Evolutionary conservation across 2,888 invertebrate species (phyloP).

Genomic region (Drosophila emarginata): DNA sequence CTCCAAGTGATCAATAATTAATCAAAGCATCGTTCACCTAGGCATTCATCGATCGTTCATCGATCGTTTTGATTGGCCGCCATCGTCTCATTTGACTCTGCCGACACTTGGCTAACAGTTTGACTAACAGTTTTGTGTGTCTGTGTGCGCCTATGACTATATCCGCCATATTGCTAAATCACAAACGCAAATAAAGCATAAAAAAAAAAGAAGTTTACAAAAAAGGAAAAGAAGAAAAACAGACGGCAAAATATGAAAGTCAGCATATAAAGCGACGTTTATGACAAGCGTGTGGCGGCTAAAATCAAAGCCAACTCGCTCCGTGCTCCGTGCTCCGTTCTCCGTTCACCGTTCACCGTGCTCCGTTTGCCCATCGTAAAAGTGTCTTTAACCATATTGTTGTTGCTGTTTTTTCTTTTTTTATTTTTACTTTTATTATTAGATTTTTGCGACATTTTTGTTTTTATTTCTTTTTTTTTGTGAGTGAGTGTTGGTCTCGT

Average conservation of each 20-base stretch:
- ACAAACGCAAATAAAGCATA: slow-evolving; percentile 72
- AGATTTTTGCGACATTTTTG: slow-evolving; percentile 71
- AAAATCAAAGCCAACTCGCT: slow-evolving; percentile 67
- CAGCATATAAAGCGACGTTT: slow-evolving; percentile 45
- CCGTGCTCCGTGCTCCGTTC: slow-evolving; percentile 14
- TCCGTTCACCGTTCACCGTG: slow-evolving; percentile 10
- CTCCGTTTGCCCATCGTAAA: slow-evolving; percentile 51
- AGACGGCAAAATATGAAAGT: slow-evolving; percentile 75
- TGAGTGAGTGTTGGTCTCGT: slow-evolving; percentile 5
- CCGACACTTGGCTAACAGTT: slow-evolving; percentile 50
- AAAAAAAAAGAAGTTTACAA: slow-evolving; percentile 55
- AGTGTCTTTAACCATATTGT: slow-evolving; percentile 35
- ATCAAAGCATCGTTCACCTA: slow-evolving; percentile 56
- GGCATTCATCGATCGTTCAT: slow-evolving; percentile 8
- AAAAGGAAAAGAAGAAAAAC: slow-evolving; percentile 54
- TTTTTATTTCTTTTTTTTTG: neutral
- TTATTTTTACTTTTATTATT: slow-evolving; percentile 38
- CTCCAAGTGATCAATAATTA: slow-evolving; percentile 57
- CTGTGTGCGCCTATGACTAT: slow-evolving; percentile 25
- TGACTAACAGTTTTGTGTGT: neutral
- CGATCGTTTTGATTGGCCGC: slow-evolving; percentile 58
- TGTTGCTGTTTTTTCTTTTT: slow-evolving; percentile 29
- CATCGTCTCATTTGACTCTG: slow-evolving; percentile 48
- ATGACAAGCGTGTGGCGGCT: slow-evolving; percentile 75
- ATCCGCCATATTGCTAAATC: slow-evolving; percentile 70